Base-by-base conservation (phyloP, 2,797 vertebrate species). In the Mus caroli region DNA sequence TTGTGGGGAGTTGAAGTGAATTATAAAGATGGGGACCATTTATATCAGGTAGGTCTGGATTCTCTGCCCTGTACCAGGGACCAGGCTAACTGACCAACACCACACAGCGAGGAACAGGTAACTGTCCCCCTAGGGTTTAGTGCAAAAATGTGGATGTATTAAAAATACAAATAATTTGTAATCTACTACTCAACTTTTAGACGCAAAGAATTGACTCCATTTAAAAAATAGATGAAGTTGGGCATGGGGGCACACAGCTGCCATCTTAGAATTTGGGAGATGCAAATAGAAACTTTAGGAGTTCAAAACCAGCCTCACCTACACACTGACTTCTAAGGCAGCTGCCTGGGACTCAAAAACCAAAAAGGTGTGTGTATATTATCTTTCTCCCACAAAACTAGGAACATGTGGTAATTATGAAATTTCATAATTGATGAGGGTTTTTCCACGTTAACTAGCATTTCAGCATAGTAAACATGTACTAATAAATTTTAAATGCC, bases 81-180 rank as follows among this genome's bases (percentile, higher is more conserved):
- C 75, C 9, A 75, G n/a, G 6, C 52, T 84, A 24, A 90, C 50
- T 43, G 34, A 37, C 73, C 15, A 31, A 6, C 15, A 1, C 56
- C 22, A 5, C 20, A 26, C 50, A 67, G 24, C 17, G 54, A 79
- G 71, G 73, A 13, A 92, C 60, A 85, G 77, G 83, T 76, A 75
- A 34, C 43, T 12, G 20, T 58, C 56, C 31, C 8, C 40, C 58
- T 6, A 52, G 43, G 9, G 8, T 94, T 79, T 69, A 83, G 26
- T 83, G 46, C 43, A 84, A 87, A 96, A 73, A 91, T 77, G 71
- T 91, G 78, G 76, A 94, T 94, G 34, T 78, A 73, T 52, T 75
- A 43, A 75, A 88, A 75, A 46, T 85, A 80, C 94, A 91, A 91
- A 24, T 89, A 52, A 88, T 92, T 94, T 93, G 60, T 86, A 84